A percentile compares a stretch with the other conserved stretches of the same genome.
Evolutionary conservation across 2,113 vertebrate species (phyloP).

Genomic region (Dasypus novemcinctus): DNA sequence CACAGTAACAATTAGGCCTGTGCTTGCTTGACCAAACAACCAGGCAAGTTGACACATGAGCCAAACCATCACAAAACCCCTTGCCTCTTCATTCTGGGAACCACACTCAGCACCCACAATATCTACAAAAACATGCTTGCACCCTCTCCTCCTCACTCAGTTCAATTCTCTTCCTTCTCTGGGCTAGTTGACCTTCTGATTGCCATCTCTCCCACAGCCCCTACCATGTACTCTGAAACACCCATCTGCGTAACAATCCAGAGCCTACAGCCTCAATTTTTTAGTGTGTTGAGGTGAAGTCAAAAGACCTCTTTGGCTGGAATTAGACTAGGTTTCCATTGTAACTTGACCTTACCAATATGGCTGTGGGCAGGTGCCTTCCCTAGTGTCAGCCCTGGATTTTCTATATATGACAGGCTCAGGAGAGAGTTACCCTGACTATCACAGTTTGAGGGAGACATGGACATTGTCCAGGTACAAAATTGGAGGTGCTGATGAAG

Average conservation of each 20-base stretch:
- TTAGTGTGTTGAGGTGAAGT: neutral
- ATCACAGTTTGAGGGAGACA: neutral
- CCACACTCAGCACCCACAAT: neutral
- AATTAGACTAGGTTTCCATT: neutral
- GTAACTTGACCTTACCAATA: neutral
- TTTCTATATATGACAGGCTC: neutral
- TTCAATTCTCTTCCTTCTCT: neutral
- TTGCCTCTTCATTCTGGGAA: neutral
- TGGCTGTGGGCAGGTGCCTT: neutral
- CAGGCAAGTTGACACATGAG: too few species aligned
- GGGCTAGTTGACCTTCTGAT: neutral
- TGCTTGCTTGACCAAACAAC: too few species aligned
- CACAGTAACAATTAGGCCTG: too few species aligned
- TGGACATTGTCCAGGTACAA: neutral
- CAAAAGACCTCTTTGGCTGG: neutral
- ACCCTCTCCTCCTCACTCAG: neutral
- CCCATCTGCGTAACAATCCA: neutral
- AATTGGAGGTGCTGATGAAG: neutral
- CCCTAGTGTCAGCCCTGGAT: neutral
- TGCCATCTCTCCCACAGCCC: neutral
- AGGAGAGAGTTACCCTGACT: neutral
- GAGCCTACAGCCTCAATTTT: neutral
- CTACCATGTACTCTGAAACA: neutral
- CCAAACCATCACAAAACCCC: too few species aligned
- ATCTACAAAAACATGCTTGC: neutral